A percentile compares a stretch with the other conserved stretches of the same genome.
phyloP scores from a whole-genome alignment of 2,797 vertebrate genomes.

The Pagetopsis macropterus region DNA sequence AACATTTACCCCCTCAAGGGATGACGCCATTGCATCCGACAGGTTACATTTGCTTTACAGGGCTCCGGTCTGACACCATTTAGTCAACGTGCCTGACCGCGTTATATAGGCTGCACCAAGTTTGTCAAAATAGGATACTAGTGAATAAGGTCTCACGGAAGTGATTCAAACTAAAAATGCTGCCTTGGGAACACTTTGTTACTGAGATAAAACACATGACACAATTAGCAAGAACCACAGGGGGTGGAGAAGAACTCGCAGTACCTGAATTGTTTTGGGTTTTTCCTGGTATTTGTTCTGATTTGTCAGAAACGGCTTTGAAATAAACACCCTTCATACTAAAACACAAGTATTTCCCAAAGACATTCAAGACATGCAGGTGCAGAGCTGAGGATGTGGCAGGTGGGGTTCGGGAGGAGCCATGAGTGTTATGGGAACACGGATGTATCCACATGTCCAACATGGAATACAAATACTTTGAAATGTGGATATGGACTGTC shows the following conservation, averaged over 20 bases:
- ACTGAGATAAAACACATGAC: not conserved
- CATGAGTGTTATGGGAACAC: conserved; percentile 48
- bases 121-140: not conserved
- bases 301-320: conserved; percentile 1
- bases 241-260: not conserved
- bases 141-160: not conserved
- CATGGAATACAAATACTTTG: conserved; percentile 74
- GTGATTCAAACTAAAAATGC: not conserved
- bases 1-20: not conserved
- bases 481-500: conserved; percentile 77
- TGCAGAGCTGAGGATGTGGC: conserved; percentile 3
- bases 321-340: not conserved
- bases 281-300: not conserved
- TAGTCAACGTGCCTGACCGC: not conserved
- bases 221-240: not conserved
- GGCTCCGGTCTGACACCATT: not conserved
- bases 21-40: not conserved
- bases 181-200: not conserved
- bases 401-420: conserved; percentile 31
- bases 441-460: conserved; percentile 49
- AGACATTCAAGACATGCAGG: not conserved
- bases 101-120: not conserved
- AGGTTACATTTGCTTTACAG: not conserved
- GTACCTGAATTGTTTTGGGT: not conserved
- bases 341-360: not conserved